A percentile compares a stretch with the other conserved stretches of the same genome.
phyloP scores from a whole-genome alignment of 2,113 vertebrate species.

The Zosterops hypoxanthus region DNA sequence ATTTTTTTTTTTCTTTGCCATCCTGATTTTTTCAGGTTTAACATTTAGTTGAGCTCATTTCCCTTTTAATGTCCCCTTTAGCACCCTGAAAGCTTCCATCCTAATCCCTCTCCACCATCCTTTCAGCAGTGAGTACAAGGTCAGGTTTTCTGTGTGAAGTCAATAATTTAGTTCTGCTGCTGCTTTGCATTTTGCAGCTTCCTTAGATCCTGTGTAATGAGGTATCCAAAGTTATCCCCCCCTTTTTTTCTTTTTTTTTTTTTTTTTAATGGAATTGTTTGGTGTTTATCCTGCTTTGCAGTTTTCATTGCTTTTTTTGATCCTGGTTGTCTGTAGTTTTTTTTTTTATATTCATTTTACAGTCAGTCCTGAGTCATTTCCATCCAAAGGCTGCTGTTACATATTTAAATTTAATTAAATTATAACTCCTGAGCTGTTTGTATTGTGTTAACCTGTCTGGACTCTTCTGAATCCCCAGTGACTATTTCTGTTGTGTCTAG shows the following conservation, averaged over 20 bases:
- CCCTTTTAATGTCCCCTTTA: conserved; percentile 32
- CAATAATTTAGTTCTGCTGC: background rate
- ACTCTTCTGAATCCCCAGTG: background rate
- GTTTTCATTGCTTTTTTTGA: background rate
- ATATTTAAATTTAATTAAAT: background rate
- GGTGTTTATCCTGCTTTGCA: background rate
- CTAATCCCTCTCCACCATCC: background rate
- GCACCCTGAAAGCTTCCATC: conserved; percentile 20
- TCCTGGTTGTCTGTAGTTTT: background rate
- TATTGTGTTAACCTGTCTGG: background rate
- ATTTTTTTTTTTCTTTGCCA: background rate
- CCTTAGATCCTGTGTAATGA: background rate
- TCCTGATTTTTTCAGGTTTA: background rate
- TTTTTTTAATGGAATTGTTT: background rate
- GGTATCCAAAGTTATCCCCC: background rate
- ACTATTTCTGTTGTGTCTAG: background rate
- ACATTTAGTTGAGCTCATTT: conserved; percentile 6
- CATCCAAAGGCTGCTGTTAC: background rate
- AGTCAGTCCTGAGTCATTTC: background rate
- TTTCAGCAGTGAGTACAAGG: background rate
- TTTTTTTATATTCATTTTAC: background rate
- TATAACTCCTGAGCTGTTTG: background rate
- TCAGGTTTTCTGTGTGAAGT: background rate
- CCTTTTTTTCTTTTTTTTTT: too few relatives aligned
- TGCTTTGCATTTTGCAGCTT: conserved; percentile 28